Evolutionary conservation across 2,797 vertebrate species (phyloP).

Genomic region (Coilia nasus): DNA sequence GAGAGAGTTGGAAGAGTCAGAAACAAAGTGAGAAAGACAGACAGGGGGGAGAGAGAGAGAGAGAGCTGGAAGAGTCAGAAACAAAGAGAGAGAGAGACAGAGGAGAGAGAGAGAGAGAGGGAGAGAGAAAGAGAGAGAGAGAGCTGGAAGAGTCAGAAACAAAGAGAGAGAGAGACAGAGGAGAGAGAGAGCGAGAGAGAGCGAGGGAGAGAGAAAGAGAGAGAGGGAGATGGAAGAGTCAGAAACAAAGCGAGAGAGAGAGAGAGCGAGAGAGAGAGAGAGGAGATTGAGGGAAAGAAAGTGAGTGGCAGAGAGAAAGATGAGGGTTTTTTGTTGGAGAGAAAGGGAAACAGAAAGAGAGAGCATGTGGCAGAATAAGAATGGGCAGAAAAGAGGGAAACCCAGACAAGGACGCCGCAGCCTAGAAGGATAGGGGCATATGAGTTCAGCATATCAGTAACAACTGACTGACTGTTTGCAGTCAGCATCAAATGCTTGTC

Average conservation of each 20-base stretch:
- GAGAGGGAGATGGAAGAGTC: conserved; percentile 59
- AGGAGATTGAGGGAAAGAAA: background rate
- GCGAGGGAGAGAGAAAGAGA: no score
- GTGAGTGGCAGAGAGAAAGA: conserved; percentile 61
- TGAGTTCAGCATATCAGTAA: background rate
- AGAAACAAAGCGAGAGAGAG: conserved; percentile 55
- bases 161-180: conserved; percentile 25
- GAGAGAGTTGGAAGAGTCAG: conserved; percentile 2
- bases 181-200: conserved; percentile 47
- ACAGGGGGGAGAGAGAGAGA: conserved; percentile 7
- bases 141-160: conserved; percentile 58
- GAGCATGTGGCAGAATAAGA: no score
- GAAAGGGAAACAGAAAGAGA: no score
- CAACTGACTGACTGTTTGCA: background rate
- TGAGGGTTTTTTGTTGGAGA: conserved; percentile 35
- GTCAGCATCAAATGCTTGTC: background rate
- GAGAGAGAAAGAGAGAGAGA: background rate
- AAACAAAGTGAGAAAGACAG: conserved; percentile 45
- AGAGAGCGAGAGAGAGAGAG: background rate
- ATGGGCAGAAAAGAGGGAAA: background rate
- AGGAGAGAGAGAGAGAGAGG: no score
- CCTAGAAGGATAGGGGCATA: background rate
- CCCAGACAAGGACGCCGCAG: background rate
- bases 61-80: background rate
- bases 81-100: conserved; percentile 50